A percentile compares a stretch with the other conserved stretches of the same genome.
phyloP scores from a whole-genome alignment of 2,888 invertebrate genomes.

The Trachelus tabidus region DNA sequence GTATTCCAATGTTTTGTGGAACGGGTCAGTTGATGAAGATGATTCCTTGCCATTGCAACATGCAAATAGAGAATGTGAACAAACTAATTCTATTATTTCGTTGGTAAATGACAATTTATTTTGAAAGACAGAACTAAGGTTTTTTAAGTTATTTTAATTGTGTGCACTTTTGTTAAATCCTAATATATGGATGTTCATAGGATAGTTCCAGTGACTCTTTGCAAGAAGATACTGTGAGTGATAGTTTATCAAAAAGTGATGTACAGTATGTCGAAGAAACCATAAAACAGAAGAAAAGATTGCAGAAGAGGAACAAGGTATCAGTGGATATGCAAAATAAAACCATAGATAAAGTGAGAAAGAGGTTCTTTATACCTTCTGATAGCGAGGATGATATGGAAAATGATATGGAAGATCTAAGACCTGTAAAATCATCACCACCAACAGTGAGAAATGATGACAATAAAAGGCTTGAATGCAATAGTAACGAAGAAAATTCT shows the following conservation, averaged over 20 bases:
- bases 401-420: neutral
- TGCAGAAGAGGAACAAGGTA: neutral
- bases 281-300: constrained; percentile 2
- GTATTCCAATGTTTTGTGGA: neutral
- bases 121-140: neutral
- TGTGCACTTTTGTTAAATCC: neutral
- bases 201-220: constrained; percentile 5
- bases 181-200: neutral
- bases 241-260: constrained; percentile 1
- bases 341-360: neutral
- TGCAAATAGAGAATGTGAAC: neutral
- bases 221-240: neutral
- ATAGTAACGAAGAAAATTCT: neutral
- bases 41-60: neutral
- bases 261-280: constrained; percentile 14
- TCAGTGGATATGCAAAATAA: neutral
- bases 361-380: neutral
- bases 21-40: neutral
- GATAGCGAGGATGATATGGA: neutral
- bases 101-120: neutral
- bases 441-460: neutral
- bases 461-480: neutral
- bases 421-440: neutral
- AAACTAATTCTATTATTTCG: neutral
- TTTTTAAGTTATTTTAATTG: neutral